Base-by-base conservation (phyloP, 2,113 vertebrate genomes). In the Delphinapterus leucas region DNA sequence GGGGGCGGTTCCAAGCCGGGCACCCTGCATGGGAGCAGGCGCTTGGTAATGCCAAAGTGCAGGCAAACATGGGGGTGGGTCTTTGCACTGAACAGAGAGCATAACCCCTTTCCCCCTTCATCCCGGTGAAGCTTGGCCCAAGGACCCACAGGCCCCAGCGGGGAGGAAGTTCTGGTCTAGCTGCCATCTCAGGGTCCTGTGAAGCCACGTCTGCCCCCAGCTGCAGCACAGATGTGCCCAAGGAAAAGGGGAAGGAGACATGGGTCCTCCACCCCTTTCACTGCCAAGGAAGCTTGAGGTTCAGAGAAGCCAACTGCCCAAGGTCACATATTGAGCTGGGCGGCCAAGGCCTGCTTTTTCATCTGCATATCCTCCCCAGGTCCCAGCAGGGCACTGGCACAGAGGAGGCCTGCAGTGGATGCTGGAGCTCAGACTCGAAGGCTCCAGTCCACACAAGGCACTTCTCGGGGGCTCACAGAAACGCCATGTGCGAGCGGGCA, bases 81-180 rank as follows among this genome's bases (percentile, higher is more conserved):
- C n/a, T 60, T 87, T 85, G 58, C 58, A 67, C 36, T 14, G 28
- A 92, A 77, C 41, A 89, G 20, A 67, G 28, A 80, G 68, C 12
- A 65, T 90, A 94, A 18, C 2, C 47, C 6, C 88, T 87, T 41
- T 81, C 6, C 23, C 9, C 26, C 71, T 20, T 13, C 1, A 12
- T 20, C 23, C 53, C 25, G 20, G 10, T 7, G 63, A 73, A 21
- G 25, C 33, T 21, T 33, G 70, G 53, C 38, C 65, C 65, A 5
- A 33, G 36, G 77, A 25, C 82, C 87, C 53, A 81, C 14, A 87
- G 86, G 67, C 65, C 38, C n/a, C 18, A 49, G 31, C 73, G 49
- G 87, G 82, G 92, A 86, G 83, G 74, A 95, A 73, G 9, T 71
- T 86, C 87, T 88, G 38, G 55, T 55, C 73, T 83, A 44, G 89